Conservation (phyloP, 2,888 invertebrate genomes). For the Atrina japonica region DNA sequence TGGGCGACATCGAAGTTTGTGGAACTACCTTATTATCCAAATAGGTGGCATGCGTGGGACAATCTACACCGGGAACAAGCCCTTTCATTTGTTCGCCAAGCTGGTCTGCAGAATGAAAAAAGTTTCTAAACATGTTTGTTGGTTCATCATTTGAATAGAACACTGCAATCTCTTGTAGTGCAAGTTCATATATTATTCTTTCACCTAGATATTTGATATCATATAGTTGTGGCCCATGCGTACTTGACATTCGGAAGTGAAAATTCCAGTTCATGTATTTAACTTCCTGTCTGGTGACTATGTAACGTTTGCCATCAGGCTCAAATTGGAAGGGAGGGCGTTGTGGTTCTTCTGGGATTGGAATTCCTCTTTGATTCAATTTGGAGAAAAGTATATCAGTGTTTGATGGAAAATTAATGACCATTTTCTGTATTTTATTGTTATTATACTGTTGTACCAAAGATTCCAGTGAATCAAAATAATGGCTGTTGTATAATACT, state of each 20-base stretch:
- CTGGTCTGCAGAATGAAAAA: conserved; percentile 62
- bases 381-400: conserved; percentile 36
- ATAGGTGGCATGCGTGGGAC: conserved; percentile 68
- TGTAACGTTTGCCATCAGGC: conserved; percentile 73
- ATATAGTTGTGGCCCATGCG: conserved; percentile 67
- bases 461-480: conserved; percentile 46
- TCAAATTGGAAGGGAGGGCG: conserved; percentile 62
- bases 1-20: conserved; percentile 36
- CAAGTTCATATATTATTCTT: conserved; percentile 73
- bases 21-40: conserved; percentile 47
- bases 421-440: conserved; percentile 25
- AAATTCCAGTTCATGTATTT: conserved; percentile 74
- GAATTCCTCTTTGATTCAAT: conserved; percentile 45
- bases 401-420: conserved; percentile 34
- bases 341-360: conserved; percentile 49
- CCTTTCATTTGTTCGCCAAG: conserved; percentile 58
- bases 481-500: conserved; percentile 51
- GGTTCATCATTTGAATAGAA: conserved; percentile 67
- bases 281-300: conserved; percentile 63
- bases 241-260: conserved; percentile 66
- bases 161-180: conserved; percentile 71
- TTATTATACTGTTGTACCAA: conserved; percentile 19
- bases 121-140: conserved; percentile 54
- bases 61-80: conserved; percentile 72
- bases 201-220: conserved; percentile 66